Evolutionary conservation across 2,888 invertebrate genomes (phyloP).

Genomic region (Cheilosia scutellata): DNA sequence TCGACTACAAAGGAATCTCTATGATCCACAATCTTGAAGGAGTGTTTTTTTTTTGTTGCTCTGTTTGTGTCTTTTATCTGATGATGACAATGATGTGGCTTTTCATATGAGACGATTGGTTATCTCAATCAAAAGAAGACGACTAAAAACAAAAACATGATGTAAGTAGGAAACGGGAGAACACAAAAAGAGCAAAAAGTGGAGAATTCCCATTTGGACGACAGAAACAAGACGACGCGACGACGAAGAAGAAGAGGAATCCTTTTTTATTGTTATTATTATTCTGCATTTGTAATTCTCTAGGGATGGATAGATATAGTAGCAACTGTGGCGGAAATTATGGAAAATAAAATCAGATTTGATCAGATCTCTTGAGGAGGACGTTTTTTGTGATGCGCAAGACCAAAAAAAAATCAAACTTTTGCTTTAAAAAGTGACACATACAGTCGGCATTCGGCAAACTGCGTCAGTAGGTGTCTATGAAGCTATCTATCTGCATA

Average conservation of each 20-base stretch:
- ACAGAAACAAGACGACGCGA: slow-evolving; percentile 4
- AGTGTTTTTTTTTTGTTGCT: not conserved
- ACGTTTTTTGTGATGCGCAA: not conserved
- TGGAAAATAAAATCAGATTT: slow-evolving; percentile 51
- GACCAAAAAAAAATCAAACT: too few relatives aligned
- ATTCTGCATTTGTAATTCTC: slow-evolving; percentile 35
- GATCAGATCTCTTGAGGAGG: slow-evolving; percentile 36
- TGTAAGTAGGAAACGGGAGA: slow-evolving; percentile 30
- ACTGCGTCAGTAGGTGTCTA: too few relatives aligned
- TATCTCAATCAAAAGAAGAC: slow-evolving; percentile 55
- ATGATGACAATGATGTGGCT: slow-evolving; percentile 38
- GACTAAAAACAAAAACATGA: slow-evolving; percentile 38
- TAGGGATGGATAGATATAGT: slow-evolving; percentile 3
- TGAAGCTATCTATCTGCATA: too few relatives aligned
- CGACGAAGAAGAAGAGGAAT: slow-evolving; percentile 10
- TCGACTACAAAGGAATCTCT: slow-evolving; percentile 19
- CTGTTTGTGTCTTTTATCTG: slow-evolving; percentile 24
- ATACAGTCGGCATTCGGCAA: too few relatives aligned
- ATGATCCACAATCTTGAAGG: slow-evolving; percentile 30
- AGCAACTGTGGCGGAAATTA: slow-evolving; percentile 22
- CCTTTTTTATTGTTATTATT: slow-evolving; percentile 41
- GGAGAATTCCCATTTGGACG: slow-evolving; percentile 20
- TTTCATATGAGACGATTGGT: slow-evolving; percentile 21
- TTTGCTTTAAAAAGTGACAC: too few relatives aligned
- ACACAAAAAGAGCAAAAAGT: slow-evolving; percentile 1